Evolutionary conservation across 2,888 invertebrate genomes (phyloP).

Genomic region (Timema podura): DNA sequence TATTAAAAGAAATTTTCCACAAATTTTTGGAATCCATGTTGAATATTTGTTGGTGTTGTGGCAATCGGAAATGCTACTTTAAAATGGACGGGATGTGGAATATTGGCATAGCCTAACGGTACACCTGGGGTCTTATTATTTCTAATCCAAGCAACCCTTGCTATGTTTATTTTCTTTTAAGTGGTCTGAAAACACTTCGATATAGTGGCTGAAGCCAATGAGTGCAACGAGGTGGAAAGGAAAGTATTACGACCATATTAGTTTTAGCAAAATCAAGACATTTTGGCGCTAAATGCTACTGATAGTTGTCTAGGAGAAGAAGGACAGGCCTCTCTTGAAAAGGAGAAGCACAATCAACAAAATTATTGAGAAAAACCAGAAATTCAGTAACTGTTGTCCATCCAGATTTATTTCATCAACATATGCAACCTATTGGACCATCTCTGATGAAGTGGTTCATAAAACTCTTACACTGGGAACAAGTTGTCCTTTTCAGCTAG

Average conservation of each 20-base stretch:
- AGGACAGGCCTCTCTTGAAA: background rate
- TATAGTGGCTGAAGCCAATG: background rate
- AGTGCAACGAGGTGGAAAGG: background rate
- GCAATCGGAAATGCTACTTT: slow-evolving; percentile 12
- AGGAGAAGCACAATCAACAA: background rate
- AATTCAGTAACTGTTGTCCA: slow-evolving; percentile 9
- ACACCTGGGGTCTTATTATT: background rate
- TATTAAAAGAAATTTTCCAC: background rate
- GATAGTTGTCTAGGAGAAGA: slow-evolving; percentile 1
- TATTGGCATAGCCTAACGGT: slow-evolving; percentile 1
- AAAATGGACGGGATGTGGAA: background rate
- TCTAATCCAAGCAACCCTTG: slow-evolving; percentile 6
- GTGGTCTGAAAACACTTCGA: background rate
- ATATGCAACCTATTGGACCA: slow-evolving; percentile 7
- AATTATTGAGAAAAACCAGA: background rate
- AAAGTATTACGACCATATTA: background rate
- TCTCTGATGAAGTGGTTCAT: slow-evolving; percentile 12
- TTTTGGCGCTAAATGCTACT: background rate
- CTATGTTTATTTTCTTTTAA: slow-evolving; percentile 8
- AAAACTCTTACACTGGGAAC: slow-evolving; percentile 1
- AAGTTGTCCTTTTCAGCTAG: slow-evolving; percentile 7
- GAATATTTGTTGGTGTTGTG: slow-evolving; percentile 7
- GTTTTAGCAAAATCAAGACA: background rate
- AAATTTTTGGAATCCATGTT: slow-evolving; percentile 10
- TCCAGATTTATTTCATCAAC: slow-evolving; percentile 6